Percentiles rank a stretch among this genome's conserved stretches.
Conservation (phyloP, 1,140 invertebrate species). For the Planococcus citri region DNA sequence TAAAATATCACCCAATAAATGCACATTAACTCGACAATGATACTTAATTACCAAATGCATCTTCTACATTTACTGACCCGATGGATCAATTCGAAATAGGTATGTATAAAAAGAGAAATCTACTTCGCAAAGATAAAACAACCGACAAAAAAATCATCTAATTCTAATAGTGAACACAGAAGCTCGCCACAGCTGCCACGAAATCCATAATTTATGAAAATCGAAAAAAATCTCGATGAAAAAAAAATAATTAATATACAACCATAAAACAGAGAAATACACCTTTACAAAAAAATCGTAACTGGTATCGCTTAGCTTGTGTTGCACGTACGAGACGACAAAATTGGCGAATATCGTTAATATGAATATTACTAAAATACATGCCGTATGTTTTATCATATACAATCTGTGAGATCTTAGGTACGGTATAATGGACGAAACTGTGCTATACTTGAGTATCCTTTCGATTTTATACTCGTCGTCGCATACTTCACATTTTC, state of each 20-base stretch:
- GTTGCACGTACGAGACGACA: neutral
- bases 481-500: constrained; percentile 6
- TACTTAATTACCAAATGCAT: no score
- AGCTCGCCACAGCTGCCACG: neutral
- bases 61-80: no score
- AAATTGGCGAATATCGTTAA: neutral
- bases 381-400: neutral
- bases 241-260: neutral
- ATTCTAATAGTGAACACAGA: constrained; percentile 7
- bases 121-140: no score
- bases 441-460: neutral
- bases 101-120: no score
- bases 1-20: no score
- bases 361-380: neutral
- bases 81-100: no score
- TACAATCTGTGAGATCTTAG: neutral
- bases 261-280: neutral
- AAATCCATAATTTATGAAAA: neutral
- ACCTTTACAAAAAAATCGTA: neutral
- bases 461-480: constrained; percentile 11
- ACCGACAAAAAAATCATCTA: neutral
- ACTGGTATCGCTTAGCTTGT: neutral
- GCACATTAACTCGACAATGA: no score
- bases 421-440: neutral
- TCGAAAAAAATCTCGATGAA: neutral